Percentiles rank a stretch among this genome's conserved stretches.
Evolutionary conservation across 2,797 vertebrate species (phyloP).

Genomic region (Parambassis ranga): DNA sequence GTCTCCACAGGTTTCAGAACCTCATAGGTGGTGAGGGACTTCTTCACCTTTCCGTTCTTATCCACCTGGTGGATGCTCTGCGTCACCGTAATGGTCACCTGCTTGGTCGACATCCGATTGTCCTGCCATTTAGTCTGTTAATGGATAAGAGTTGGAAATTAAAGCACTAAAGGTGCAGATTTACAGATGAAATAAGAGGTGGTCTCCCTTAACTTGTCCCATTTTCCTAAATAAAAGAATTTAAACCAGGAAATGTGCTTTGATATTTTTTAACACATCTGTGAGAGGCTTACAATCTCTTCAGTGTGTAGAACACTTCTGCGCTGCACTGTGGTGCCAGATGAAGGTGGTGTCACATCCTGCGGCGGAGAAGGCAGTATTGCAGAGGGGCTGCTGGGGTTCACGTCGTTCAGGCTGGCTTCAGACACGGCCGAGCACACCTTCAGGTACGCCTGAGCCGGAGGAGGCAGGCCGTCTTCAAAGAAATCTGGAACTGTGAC

Average conservation of each 20-base stretch:
- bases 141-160: not conserved
- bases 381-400: conserved; percentile 41
- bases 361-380: conserved; percentile 50
- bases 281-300: conserved; percentile 73
- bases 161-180: not conserved
- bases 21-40: conserved; percentile 80
- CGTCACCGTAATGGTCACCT: conserved; percentile 85
- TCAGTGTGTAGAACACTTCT: conserved; percentile 79
- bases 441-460: conserved; percentile 82
- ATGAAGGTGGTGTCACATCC: conserved; percentile 33
- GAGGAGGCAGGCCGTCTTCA: conserved; percentile 77
- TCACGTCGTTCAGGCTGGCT: conserved; percentile 63
- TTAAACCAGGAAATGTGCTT: not conserved
- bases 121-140: conserved; percentile 82
- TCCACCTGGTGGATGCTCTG: conserved; percentile 84
- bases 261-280: not conserved
- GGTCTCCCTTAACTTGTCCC: too few species aligned
- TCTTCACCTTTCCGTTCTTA: conserved; percentile 80
- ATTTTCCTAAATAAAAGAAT: too few species aligned
- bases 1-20: conserved; percentile 75
- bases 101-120: conserved; percentile 84
- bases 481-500: conserved; percentile 77
- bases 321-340: conserved; percentile 78
- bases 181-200: too few species aligned
- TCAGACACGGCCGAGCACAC: conserved; percentile 79